phyloP scores from a whole-genome alignment of 2,113 vertebrate species.

The Pedionomus torquatus region DNA sequence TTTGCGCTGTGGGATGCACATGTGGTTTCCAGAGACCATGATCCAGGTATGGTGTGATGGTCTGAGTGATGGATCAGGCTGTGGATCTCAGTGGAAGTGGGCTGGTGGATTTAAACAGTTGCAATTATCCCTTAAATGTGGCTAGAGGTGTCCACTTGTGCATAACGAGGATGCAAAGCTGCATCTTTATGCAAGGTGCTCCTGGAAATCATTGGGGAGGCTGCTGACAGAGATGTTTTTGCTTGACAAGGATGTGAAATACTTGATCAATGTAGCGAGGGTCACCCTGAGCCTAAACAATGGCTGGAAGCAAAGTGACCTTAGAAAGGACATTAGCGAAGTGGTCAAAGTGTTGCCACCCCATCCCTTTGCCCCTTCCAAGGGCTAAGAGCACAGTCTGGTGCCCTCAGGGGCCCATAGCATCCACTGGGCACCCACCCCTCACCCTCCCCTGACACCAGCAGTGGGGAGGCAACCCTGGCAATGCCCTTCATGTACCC shows the following conservation, averaged over 20 bases:
- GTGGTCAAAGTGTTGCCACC: not conserved
- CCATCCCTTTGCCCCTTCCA: not conserved
- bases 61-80: not conserved
- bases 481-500: accelerated
- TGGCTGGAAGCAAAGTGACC: not conserved
- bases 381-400: accelerated
- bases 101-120: not conserved
- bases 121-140: not conserved
- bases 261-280: not conserved
- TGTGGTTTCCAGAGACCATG: not conserved
- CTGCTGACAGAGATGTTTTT: slow-evolving; percentile 10
- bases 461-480: not conserved
- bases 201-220: not conserved
- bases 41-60: not conserved
- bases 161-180: not conserved
- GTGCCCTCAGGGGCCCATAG: not conserved
- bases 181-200: not conserved
- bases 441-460: not conserved
- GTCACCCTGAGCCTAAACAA: not conserved
- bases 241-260: not conserved
- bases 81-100: not conserved
- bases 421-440: not conserved
- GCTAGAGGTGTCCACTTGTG: not conserved
- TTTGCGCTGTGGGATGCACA: not conserved
- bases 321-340: not conserved